Base-by-base conservation (phyloP, 2,888 invertebrate genomes). In the Drosophila sordidula region DNA sequence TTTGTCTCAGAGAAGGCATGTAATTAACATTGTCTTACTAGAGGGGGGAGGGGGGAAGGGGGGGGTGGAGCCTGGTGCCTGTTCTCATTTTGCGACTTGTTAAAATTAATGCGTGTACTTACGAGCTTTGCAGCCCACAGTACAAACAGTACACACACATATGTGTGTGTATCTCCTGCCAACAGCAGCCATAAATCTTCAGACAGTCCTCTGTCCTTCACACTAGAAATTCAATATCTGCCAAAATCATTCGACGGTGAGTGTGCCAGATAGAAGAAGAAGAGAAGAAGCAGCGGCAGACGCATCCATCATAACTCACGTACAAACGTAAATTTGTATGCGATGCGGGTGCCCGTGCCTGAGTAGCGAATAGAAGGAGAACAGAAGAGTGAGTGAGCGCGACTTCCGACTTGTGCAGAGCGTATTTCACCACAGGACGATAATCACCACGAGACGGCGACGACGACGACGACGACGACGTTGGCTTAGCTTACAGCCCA, bases 211-310 rank as follows among this genome's bases (percentile, higher is more conserved):
- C 57, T 76, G 64, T 80, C 81, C 80, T 80, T 75, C 58, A 59
- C 49, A 69, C 78, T 81, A 72, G 81, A 79, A 79, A 80, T 76
- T 78, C 69, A 79, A 78, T 78, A 81, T 51, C 70, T 58, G 63
- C 62, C 63, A 70, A 70, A 58, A 58, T 52, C 50, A 52, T 62
- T 75, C 52, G 65, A 58, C 69, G 59, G 62, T 52, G 32, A 55
- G 58, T 61, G 56, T 47, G 41, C 45, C 25, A 38, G 42, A 46
- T 61, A 52, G 45, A 49, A 32, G 38, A 59, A 45, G 29, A 49
- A n/a, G 6, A 25, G 16, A 49, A 44, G 41, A 56, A 50, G 50
- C 54, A 58, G 36, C 25, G 16, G 45, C 49, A 74, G 75, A 44
- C 54, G 54, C 52, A 79, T 70, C 46, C 62, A 70, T 77, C 77